Conservation (phyloP, 2,113 vertebrate species). For the Dermatemys mawii region DNA sequence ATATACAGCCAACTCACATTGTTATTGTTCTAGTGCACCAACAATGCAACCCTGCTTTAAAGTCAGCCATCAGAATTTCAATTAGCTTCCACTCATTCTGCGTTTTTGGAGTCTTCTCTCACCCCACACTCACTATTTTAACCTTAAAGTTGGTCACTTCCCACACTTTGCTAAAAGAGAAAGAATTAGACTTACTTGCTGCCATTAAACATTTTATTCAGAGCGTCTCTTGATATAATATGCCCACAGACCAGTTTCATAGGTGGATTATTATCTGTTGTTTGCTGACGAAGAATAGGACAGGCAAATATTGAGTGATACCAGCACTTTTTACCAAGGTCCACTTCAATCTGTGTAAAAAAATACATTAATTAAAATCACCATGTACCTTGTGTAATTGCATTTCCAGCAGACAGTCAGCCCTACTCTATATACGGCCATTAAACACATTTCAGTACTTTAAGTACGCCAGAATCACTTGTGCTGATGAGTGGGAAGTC, state of each 20-base stretch:
- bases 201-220: conserved; percentile 92
- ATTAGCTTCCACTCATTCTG: background rate
- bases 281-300: conserved; percentile 89
- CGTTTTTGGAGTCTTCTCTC: background rate
- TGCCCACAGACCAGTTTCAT: conserved; percentile 90
- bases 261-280: conserved; percentile 88
- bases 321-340: conserved; percentile 89
- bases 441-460: background rate
- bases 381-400: background rate
- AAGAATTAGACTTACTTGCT: conserved; percentile 85
- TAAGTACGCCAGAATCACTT: conserved; percentile 19
- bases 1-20: background rate
- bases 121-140: background rate
- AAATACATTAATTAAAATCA: background rate
- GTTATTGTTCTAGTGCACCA: background rate
- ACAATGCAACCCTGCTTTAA: background rate
- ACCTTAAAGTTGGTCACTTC: background rate
- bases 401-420: background rate
- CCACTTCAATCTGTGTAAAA: conserved; percentile 85
- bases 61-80: background rate
- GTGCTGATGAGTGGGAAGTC: background rate
- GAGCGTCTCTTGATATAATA: conserved; percentile 90
- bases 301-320: conserved; percentile 91
- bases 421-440: background rate
- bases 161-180: background rate